Conservation (phyloP, 2,797 vertebrate species). For the Rhinella marina region DNA sequence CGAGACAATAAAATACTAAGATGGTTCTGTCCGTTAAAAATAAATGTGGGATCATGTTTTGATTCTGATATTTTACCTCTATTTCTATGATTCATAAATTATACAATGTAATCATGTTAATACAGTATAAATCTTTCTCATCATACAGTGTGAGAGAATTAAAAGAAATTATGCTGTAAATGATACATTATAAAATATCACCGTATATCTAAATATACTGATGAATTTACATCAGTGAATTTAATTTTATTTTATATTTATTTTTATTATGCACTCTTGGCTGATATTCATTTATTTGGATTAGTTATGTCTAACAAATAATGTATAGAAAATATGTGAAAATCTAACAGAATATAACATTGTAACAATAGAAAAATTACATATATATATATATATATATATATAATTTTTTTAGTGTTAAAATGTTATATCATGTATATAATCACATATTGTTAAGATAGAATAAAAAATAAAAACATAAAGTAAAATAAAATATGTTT, state of each 20-base stretch:
- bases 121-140: background rate
- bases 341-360: too few relatives aligned
- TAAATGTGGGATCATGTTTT: background rate
- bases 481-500: background rate
- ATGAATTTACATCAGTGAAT: background rate
- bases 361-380: too few relatives aligned
- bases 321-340: background rate
- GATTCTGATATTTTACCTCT: background rate
- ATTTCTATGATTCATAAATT: background rate
- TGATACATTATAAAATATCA: background rate
- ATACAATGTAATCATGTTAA: background rate
- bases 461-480: background rate
- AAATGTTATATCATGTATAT: too few relatives aligned
- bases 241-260: background rate
- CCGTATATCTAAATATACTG: background rate
- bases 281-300: background rate
- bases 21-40: background rate
- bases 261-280: background rate
- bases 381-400: too few relatives aligned
- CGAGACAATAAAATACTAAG: background rate
- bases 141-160: background rate
- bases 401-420: too few relatives aligned
- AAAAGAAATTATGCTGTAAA: background rate
- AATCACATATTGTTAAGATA: background rate
- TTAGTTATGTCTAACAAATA: conserved; percentile 43